Conservation (phyloP, 2,113 vertebrate genomes). For the Scytalopus superciliaris region DNA sequence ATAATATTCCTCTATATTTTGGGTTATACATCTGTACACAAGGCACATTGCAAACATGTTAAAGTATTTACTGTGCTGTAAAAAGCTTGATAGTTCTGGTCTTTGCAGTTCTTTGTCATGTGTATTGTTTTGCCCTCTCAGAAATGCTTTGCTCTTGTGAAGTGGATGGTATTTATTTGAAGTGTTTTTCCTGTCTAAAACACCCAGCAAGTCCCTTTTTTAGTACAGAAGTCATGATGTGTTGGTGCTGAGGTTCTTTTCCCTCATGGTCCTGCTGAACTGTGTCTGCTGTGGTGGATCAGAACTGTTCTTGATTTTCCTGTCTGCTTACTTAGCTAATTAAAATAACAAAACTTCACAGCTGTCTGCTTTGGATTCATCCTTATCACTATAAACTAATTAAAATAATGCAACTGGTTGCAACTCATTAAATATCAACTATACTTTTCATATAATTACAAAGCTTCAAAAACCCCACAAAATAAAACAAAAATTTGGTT, state of each 20-base stretch:
- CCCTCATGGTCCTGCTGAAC: background rate
- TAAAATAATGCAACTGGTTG: constrained; percentile 68
- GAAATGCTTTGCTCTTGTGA: background rate
- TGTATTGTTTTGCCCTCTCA: background rate
- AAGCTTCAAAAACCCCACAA: background rate
- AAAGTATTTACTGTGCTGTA: background rate
- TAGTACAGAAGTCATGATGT: background rate
- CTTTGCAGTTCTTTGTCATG: background rate
- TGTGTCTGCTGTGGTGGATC: constrained; percentile 20
- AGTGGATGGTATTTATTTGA: background rate
- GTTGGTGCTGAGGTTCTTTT: constrained; percentile 4
- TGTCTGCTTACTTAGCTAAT: constrained; percentile 71
- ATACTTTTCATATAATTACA: constrained; percentile 31
- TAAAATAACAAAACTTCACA: constrained; percentile 79
- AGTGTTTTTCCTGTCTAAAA: constrained; percentile 39
- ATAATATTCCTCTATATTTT: background rate
- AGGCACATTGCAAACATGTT: background rate
- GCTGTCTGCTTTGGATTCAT: constrained; percentile 66
- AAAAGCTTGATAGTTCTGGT: background rate
- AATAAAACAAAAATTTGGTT: background rate
- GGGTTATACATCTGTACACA: background rate
- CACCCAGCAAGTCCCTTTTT: constrained; percentile 40
- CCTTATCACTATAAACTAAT: constrained; percentile 75
- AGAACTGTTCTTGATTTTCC: constrained; percentile 56
- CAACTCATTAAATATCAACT: constrained; percentile 64